phyloP scores from a whole-genome alignment of 2,113 vertebrate species.

The Tangachromis dhanisi region DNA sequence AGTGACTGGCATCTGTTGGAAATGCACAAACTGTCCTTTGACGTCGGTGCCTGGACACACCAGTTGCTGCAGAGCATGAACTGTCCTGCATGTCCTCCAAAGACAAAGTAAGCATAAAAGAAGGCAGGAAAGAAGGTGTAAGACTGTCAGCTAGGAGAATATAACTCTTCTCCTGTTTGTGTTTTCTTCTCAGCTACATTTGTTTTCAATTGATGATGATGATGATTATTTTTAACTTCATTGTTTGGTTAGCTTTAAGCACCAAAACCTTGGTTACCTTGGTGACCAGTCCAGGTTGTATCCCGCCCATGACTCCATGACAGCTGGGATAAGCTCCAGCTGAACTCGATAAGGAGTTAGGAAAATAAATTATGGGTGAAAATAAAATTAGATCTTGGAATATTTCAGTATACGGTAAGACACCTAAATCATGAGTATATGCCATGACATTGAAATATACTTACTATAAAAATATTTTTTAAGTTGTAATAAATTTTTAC shows the following conservation, averaged over 20 bases:
- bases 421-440: not conserved
- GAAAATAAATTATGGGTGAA: not conserved
- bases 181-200: not conserved
- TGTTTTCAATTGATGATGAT: not conserved
- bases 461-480: not conserved
- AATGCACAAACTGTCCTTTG: not conserved
- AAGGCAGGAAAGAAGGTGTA: not conserved
- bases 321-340: not conserved
- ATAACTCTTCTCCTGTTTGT: not conserved
- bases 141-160: not conserved
- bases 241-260: fast-evolving
- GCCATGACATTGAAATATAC: not conserved
- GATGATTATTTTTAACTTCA: fast-evolving
- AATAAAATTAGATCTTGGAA: fast-evolving
- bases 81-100: not conserved
- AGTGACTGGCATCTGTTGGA: not conserved
- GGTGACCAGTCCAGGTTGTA: not conserved
- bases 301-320: fast-evolving
- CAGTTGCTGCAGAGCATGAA: not conserved
- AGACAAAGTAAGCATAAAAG: not conserved
- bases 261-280: not conserved
- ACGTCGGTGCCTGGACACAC: fast-evolving
- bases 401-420: not conserved
- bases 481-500: not conserved
- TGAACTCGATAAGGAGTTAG: not conserved